Percentiles rank a stretch among this genome's conserved stretches.
Conservation (phyloP, 2,888 invertebrate genomes). For the Chromoteleia sp. region DNA sequence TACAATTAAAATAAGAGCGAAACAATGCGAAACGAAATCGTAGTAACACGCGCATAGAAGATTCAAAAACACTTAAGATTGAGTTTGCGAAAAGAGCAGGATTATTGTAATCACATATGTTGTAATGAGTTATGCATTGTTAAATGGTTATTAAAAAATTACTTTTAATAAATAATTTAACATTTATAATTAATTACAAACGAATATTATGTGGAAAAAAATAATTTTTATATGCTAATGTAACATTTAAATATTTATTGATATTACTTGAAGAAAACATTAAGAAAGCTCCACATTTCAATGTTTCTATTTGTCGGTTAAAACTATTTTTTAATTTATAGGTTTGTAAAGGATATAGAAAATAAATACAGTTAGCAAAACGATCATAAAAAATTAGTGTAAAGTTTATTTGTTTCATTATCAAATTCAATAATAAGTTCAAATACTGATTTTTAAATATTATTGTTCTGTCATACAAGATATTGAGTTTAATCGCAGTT, state of each 20-base stretch:
- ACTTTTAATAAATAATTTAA: conserved; percentile 11
- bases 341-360: conserved; percentile 39
- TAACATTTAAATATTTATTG: conserved; percentile 38
- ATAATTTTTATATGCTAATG: conserved; percentile 27
- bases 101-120: conserved; percentile 34
- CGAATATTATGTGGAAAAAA: conserved; percentile 4
- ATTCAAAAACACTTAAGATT: conserved; percentile 25
- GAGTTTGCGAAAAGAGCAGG: conserved; percentile 22
- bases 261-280: neutral
- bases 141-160: neutral
- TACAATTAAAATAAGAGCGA: conserved; percentile 35
- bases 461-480: neutral
- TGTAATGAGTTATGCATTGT: conserved; percentile 20
- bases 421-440: neutral
- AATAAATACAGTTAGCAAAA: conserved; percentile 45
- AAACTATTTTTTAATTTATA: conserved; percentile 22
- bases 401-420: conserved; percentile 36
- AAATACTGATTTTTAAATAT: neutral
- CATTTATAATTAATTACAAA: conserved; percentile 13
- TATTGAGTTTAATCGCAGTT: neutral
- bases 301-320: conserved; percentile 14
- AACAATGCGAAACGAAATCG: conserved; percentile 30
- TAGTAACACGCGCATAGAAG: conserved; percentile 11
- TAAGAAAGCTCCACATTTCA: neutral
- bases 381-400: conserved; percentile 21